Percentiles rank a stretch among this genome's conserved stretches.
Evolutionary conservation across 1,140 invertebrate species (phyloP).

Genomic region (Drosophila cardini): DNA sequence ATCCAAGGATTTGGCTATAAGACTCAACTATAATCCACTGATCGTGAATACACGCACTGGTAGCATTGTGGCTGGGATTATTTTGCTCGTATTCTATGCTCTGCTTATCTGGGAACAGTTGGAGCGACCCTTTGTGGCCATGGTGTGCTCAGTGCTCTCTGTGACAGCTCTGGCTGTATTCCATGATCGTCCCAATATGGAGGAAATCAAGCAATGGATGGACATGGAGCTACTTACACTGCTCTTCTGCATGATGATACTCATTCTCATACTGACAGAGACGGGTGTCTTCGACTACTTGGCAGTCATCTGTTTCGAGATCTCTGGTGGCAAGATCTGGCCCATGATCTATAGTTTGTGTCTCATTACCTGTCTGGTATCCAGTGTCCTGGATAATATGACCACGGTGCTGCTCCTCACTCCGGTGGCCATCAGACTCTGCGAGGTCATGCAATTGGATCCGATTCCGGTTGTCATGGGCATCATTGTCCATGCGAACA

Average conservation of each 20-base stretch:
- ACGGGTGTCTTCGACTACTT: constrained; percentile 93
- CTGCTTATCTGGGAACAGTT: constrained; percentile 92
- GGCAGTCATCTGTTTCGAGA: constrained; percentile 89
- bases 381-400: constrained; percentile 92
- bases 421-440: constrained; percentile 91
- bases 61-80: constrained; percentile 88
- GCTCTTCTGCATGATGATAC: constrained; percentile 93
- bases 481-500: constrained; percentile 91
- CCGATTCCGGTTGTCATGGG: constrained; percentile 90
- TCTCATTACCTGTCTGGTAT: constrained; percentile 89
- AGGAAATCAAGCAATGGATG: constrained; percentile 91
- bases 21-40: constrained; percentile 86
- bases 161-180: constrained; percentile 89
- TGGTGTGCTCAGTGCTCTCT: constrained; percentile 89
- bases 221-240: constrained; percentile 92
- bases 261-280: constrained; percentile 91
- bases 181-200: constrained; percentile 89
- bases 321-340: constrained; percentile 90
- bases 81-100: constrained; percentile 89
- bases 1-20: constrained; percentile 62
- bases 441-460: constrained; percentile 92
- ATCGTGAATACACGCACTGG: constrained; percentile 87
- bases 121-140: constrained; percentile 90
- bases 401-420: constrained; percentile 92
- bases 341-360: constrained; percentile 90